Conservation (phyloP, 2,113 vertebrate species). For the Gymnocephalus cernua region DNA sequence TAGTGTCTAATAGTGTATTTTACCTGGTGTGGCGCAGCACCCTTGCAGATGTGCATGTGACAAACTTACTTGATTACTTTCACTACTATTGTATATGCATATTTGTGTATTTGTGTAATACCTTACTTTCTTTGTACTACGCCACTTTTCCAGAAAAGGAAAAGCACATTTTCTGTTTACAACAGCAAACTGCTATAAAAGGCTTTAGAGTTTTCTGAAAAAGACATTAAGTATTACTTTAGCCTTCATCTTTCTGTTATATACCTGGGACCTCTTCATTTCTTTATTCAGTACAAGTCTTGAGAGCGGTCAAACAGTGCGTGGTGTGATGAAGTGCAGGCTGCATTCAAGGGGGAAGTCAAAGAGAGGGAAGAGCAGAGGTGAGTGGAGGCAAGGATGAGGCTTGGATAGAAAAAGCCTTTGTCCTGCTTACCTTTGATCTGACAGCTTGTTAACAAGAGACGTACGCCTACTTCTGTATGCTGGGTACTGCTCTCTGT, state of each 20-base stretch:
- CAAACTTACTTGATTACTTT: not conserved
- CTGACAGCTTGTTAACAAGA: slow-evolving; percentile 69
- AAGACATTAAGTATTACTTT: not conserved
- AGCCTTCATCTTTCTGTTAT: slow-evolving; percentile 18
- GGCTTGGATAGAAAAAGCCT: slow-evolving; percentile 28
- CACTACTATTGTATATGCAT: not conserved
- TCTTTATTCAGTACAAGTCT: slow-evolving; percentile 27
- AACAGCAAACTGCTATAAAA: not conserved
- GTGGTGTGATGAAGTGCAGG: slow-evolving; percentile 11
- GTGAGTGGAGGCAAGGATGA: slow-evolving; percentile 6
- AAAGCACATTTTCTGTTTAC: not conserved
- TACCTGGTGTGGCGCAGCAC: too few species aligned
- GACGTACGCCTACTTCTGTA: slow-evolving; percentile 26
- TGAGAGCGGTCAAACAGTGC: slow-evolving; percentile 20
- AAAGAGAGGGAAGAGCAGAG: slow-evolving; percentile 36
- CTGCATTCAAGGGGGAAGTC: not conserved
- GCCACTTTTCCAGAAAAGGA: not conserved
- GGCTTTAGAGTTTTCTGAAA: not conserved
- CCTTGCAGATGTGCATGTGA: not conserved
- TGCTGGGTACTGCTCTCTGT: slow-evolving; percentile 13
- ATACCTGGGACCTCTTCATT: not conserved
- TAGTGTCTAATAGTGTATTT: too few species aligned
- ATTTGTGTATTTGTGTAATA: not conserved
- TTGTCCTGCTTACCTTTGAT: slow-evolving; percentile 65
- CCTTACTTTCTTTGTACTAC: too few species aligned